phyloP scores from a whole-genome alignment of 53 echinoderm and acorn worm genomes.

The Patiria pectinifera region DNA sequence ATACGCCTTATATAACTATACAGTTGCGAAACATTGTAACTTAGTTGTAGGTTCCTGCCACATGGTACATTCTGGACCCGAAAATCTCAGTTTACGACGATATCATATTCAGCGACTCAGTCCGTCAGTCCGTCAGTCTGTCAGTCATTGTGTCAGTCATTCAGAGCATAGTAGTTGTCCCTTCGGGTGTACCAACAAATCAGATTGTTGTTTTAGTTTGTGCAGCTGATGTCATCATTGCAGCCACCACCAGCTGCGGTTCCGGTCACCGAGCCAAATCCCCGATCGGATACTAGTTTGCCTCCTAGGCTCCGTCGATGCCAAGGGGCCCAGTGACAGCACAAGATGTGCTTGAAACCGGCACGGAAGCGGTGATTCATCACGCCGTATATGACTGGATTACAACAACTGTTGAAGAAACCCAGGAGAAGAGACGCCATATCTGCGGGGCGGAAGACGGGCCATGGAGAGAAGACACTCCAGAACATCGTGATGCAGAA shows the following conservation, averaged over 20 bases:
- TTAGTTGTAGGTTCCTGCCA: no score
- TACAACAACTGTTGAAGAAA: conserved; percentile 96
- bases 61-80: no score
- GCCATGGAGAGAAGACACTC: conserved; percentile 77
- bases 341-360: conserved; percentile 80
- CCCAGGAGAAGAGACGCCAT: conserved; percentile 87
- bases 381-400: conserved; percentile 96
- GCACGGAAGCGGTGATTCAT: conserved; percentile 94
- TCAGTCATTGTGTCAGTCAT: no score
- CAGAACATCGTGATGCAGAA: conserved; percentile 99
- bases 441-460: conserved; percentile 80
- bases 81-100: no score
- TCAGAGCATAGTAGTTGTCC: neutral
- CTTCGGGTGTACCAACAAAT: no score
- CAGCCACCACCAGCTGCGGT: neutral
- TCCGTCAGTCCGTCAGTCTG: no score
- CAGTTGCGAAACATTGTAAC: no score
- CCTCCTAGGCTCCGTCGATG: conserved; percentile 53
- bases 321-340: conserved; percentile 38
- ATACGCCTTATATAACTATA: no score
- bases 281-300: neutral
- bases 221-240: conserved; percentile 27
- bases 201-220: neutral
- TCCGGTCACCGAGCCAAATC: conserved; percentile 45
- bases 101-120: no score